Evolutionary conservation across 2,888 invertebrate genomes (phyloP).

Genomic region (Caenorhabditis uteleia): DNA sequence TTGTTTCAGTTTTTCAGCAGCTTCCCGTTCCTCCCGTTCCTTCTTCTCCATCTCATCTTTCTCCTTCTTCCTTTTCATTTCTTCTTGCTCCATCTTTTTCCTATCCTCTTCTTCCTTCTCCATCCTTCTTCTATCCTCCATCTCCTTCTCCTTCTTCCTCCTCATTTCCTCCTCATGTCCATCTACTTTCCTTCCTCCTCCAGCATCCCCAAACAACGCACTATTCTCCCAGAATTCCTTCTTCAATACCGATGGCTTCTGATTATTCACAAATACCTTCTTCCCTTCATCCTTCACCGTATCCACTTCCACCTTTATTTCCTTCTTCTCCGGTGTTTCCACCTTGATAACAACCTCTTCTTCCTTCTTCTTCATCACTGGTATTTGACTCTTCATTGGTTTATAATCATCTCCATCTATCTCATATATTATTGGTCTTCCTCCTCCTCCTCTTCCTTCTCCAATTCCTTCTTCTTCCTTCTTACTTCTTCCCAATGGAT

Average conservation of each 20-base stretch:
- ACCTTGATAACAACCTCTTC: not conserved
- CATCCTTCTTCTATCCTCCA: too few relatives aligned
- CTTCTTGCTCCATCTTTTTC: not conserved
- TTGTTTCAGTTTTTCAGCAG: not conserved
- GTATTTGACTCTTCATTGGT: not conserved
- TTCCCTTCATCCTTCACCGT: slow-evolving; percentile 3
- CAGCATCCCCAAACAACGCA: too few relatives aligned
- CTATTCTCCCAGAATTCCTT: not conserved
- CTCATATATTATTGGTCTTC: not conserved
- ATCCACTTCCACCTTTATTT: not conserved
- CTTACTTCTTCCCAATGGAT: slow-evolving; percentile 1
- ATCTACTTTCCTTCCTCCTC: too few relatives aligned
- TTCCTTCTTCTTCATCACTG: not conserved
- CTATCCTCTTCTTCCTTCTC: too few relatives aligned
- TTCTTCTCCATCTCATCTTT: not conserved
- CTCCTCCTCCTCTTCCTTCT: too few relatives aligned
- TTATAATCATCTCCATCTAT: slow-evolving; percentile 1
- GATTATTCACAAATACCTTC: not conserved
- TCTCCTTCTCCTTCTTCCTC: too few relatives aligned
- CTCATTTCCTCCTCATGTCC: too few relatives aligned
- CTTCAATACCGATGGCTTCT: slow-evolving; percentile 8
- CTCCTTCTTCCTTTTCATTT: not conserved
- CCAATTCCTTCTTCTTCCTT: too few relatives aligned
- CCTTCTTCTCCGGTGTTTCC: not conserved
- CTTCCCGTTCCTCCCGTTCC: too few relatives aligned